Percentiles rank a stretch among this genome's conserved stretches.
Conservation (phyloP, 2,888 invertebrate species). For the Ophraella communa region DNA sequence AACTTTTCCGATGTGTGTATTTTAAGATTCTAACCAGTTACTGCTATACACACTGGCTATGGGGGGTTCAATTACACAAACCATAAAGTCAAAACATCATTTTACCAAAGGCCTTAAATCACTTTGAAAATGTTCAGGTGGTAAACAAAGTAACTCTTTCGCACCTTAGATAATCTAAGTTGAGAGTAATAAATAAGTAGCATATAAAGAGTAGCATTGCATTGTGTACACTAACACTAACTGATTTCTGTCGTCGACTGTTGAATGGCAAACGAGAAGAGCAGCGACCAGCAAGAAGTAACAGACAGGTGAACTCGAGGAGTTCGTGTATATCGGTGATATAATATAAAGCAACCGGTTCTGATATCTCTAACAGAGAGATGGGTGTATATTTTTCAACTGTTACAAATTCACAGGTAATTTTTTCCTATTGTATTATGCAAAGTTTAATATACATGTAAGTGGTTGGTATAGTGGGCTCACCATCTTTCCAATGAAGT, state of each 20-base stretch:
- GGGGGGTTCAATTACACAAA: neutral
- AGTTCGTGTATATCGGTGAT: conserved; percentile 17
- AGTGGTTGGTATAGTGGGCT: too few relatives aligned
- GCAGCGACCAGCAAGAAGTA: conserved; percentile 11
- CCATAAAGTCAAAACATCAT: neutral
- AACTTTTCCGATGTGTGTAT: too few relatives aligned
- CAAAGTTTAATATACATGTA: too few relatives aligned
- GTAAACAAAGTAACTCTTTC: neutral
- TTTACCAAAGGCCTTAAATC: neutral
- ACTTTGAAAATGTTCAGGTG: neutral
- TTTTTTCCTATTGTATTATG: too few relatives aligned
- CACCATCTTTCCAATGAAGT: too few relatives aligned
- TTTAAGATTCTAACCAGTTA: too few relatives aligned
- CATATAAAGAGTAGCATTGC: neutral
- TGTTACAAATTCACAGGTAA: neutral
- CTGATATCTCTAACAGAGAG: conserved; percentile 11
- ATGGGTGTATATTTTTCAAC: neutral
- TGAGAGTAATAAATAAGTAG: neutral
- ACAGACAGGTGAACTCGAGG: conserved; percentile 34
- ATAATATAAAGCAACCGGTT: conserved; percentile 34
- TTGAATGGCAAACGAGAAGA: conserved; percentile 24
- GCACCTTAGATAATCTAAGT: neutral
- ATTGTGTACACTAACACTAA: neutral
- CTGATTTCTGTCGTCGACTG: neutral
- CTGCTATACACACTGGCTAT: too few relatives aligned